These are phyloP conservation scores for Thunnus thynnus DNA, from an alignment of 2,113 vertebrate species.

Conservation along the genomic window DNA sequence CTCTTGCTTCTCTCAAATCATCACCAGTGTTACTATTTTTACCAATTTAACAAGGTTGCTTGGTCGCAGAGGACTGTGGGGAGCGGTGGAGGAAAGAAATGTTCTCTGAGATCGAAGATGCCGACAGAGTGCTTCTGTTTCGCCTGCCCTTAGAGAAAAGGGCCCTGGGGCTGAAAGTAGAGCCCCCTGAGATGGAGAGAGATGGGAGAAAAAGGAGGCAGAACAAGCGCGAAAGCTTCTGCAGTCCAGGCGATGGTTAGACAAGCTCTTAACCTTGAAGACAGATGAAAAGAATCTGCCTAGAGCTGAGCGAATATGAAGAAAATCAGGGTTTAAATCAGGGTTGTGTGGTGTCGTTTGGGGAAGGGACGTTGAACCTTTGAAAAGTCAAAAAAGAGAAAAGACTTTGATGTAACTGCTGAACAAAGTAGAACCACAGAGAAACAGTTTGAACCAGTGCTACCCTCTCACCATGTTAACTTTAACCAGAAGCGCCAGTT, in stretches of 20 bases:
- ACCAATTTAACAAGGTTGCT: conserved; percentile 74
- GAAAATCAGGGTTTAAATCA: conserved; percentile 51
- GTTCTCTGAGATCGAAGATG: conserved; percentile 55
- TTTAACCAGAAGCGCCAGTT: conserved; percentile 3
- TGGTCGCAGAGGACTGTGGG: conserved; percentile 62
- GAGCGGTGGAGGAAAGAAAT: conserved; percentile 50
- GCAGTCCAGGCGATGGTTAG: conserved; percentile 37
- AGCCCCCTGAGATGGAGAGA: conserved; percentile 30
- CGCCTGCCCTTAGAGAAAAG: conserved; percentile 40
- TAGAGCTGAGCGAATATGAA: conserved; percentile 37
- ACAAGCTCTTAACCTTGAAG: conserved; percentile 60
- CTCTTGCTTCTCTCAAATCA: conserved; percentile 63
- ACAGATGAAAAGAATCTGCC: conserved; percentile 61
- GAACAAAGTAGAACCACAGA: conserved; percentile 17
- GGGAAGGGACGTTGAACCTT: conserved; percentile 36
- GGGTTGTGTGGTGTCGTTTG: conserved; percentile 35
- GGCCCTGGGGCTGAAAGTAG: conserved; percentile 43
- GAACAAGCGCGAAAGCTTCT: background rate
- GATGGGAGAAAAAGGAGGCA: conserved; percentile 23
- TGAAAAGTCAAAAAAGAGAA: conserved; percentile 47
- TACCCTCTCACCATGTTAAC: conserved; percentile 7
- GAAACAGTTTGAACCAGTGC: conserved; percentile 21
- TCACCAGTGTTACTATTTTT: conserved; percentile 75
- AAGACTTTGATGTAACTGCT: conserved; percentile 32
- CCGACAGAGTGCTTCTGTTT: conserved; percentile 52